Evolutionary conservation across 1,140 invertebrate species (phyloP), one percentile per base, ranked within the genome.

Genomic region (Heliothis subflexa): DNA sequence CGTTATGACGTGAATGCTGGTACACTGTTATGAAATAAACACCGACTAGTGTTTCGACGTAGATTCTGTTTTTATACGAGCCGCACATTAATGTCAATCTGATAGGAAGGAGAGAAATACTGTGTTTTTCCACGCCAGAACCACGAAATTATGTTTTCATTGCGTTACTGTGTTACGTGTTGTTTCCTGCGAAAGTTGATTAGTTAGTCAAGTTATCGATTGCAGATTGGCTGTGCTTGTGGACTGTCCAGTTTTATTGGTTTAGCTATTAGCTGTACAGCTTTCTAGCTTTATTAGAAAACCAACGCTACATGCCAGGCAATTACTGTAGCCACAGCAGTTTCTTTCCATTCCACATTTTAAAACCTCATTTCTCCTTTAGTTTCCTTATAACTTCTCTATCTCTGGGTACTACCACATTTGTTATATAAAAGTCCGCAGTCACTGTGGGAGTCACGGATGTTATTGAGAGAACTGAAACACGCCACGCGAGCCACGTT

Each of bases 391-490:
- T 40, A 40, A 40, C 21, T 28, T 59, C 12, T 25, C 25, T 59
- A 59, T 57, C 18, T 12, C 18, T 25, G 7, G 9, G 11, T 10
- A 12, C 10, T 16, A 28, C 1, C 10, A 25, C 16, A 25, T 59
- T 21, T 25, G 2, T 61, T 61, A 59, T 13, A 49, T 49, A 62
- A 62, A n/a, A 62, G 28, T 14, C n/a, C 28, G 9, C 33, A 28
- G n/a, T 3, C 40, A 21, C 13, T 50, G 10, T 50, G 21, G 16
- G 16, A 47, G 16, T 47, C 11, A 52, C 64, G 57, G 72, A 74
- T 61, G 47, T 74, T 47, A 62, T 74, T 62, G 57, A 61, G 57
- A 49, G 61, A 76, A 66, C 25, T 64, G 61, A 76, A 76, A 66
- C 61, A 55, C 33, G 74, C 61, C 45, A 55, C 50, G 45, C 28